Conservation (phyloP, 2,888 invertebrate genomes). For the Hyles lineata region DNA sequence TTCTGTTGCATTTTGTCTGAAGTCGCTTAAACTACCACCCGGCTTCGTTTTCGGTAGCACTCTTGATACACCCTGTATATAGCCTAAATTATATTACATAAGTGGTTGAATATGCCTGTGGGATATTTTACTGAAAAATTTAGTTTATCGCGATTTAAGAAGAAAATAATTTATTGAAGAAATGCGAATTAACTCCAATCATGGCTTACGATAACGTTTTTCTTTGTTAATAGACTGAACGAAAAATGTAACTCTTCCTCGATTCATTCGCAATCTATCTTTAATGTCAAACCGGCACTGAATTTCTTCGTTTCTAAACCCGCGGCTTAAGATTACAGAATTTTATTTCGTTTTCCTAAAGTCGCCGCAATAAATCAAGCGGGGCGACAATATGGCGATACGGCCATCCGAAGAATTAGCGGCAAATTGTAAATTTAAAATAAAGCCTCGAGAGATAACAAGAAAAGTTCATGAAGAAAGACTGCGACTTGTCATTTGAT, state of each 20-base stretch:
- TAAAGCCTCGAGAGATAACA: conserved; percentile 22
- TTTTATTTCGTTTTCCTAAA: conserved; percentile 23
- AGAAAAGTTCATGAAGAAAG: conserved; percentile 23
- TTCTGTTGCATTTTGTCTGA: too few species aligned
- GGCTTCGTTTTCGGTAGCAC: too few species aligned
- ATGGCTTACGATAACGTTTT: too few species aligned
- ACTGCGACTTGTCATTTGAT: conserved; percentile 15
- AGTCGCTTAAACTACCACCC: too few species aligned
- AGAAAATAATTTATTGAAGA: too few species aligned
- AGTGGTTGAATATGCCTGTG: too few species aligned
- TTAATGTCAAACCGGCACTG: neutral
- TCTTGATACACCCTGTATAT: too few species aligned
- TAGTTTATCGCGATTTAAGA: too few species aligned
- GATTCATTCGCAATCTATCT: conserved; percentile 1
- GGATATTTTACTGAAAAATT: too few species aligned
- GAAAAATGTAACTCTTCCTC: neutral
- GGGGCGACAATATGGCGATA: conserved; percentile 33
- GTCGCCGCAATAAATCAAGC: conserved; percentile 31
- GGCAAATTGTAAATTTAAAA: conserved; percentile 28
- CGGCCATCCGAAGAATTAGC: conserved; percentile 29
- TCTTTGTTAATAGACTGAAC: too few species aligned
- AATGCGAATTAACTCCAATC: too few species aligned
- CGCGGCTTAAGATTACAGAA: conserved; percentile 19
- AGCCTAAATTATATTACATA: too few species aligned
- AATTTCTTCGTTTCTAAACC: conserved; percentile 11